phyloP scores from a whole-genome alignment of 2,797 vertebrate genomes.

The Paedocypris micromegethes region DNA sequence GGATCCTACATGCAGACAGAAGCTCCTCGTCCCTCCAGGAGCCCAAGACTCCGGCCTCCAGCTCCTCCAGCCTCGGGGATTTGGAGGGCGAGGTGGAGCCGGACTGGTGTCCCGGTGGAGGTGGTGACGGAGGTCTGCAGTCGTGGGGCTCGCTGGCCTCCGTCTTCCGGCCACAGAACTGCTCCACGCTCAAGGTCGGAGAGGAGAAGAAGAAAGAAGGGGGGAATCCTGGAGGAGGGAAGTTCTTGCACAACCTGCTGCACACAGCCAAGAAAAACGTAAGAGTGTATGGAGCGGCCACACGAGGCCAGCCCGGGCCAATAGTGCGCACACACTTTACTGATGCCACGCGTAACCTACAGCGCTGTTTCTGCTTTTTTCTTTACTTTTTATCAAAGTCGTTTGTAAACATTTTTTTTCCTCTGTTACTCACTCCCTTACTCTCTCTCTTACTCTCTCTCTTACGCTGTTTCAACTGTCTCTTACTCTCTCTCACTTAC shows the following conservation, averaged over 20 bases:
- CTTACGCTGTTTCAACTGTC: no score
- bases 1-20: conserved; percentile 47
- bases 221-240: conserved; percentile 60
- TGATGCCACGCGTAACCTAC: no score
- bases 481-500: no score
- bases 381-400: no score
- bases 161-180: conserved; percentile 72
- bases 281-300: conserved; percentile 42
- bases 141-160: conserved; percentile 78
- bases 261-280: conserved; percentile 73
- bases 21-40: conserved; percentile 44
- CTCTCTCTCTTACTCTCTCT: no score
- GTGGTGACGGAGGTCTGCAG: conserved; percentile 64
- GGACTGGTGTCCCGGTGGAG: conserved; percentile 57
- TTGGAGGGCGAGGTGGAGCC: conserved; percentile 62
- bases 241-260: conserved; percentile 72
- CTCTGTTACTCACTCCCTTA: no score
- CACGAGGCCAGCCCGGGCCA: no score
- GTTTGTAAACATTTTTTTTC: no score
- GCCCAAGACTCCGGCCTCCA: conserved; percentile 62
- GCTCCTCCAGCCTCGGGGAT: conserved; percentile 69
- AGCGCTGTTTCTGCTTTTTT: no score
- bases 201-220: conserved; percentile 62
- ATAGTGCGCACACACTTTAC: no score
- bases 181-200: conserved; percentile 72